Evolutionary conservation across 2,888 invertebrate species (phyloP), one percentile per base, ranked within the genome.

Genomic region (Liodrosophila aerea): DNA sequence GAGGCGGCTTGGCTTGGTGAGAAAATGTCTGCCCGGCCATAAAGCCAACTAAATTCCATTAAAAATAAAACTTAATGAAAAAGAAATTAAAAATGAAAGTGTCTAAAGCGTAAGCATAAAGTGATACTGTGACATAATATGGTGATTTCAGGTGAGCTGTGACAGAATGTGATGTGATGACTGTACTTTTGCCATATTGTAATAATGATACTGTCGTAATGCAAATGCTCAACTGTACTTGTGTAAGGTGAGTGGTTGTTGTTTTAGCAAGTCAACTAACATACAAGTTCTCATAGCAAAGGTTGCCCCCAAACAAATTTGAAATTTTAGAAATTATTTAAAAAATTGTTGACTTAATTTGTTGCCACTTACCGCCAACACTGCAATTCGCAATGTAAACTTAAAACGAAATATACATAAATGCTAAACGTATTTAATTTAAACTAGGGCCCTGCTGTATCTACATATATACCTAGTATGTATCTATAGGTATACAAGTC

Each of bases 371-470:
- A 78, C 78, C 78, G 78, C 82, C 82, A 53, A 77, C 85, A 78
- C 61, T 85, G 75, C 85, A 85, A 62, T 78, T 78, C 78, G 78
- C 85, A 78, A 82, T 82, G 85, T 74, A 74, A 83, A 61, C 75
- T 84, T 78, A 78, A 61, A 73, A 56, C 49, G 11, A 66, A 56
- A 46, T 29, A 47, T 33, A 5, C 56, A 40, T 51, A 60, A 66
- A 46, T 40, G 43, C 40, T 30, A 43, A 15, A 47, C 29, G 39
- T 36, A 51, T 15, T 15, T 15, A 22, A 11, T 31, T 3, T 39
- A 33, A 30, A 22, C 13, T 39, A 33, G 40, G 27, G 13, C 22
- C 27, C 16, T 43, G 22, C 8, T 41, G 40, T 18, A 1, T 51
- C 29, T 16, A 34, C 34, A 36, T 29, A 56, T 39, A 31, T 5